These are phyloP conservation scores for Micrastur ruficollis DNA, from an alignment of 2,797 vertebrate genomes.

Conservation along the genomic window DNA sequence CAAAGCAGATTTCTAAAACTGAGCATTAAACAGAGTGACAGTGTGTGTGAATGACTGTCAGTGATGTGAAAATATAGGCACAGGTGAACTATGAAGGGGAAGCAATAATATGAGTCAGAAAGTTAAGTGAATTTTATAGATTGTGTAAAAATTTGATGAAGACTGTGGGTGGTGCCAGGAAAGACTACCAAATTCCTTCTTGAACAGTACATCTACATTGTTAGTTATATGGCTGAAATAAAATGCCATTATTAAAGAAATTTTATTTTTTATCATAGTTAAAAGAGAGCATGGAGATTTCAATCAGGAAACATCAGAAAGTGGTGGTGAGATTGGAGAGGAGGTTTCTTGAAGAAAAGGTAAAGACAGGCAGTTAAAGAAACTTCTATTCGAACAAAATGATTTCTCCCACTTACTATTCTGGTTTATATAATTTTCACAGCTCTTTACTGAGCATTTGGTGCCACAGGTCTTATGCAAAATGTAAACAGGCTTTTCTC, in stretches of 20 bases:
- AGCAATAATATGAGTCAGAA: background rate
- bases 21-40: background rate
- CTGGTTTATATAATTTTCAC: background rate
- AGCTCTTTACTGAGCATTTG: background rate
- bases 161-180: background rate
- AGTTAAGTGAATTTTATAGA: background rate
- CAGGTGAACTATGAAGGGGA: background rate
- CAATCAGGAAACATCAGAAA: slow-evolving; percentile 79
- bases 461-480: background rate
- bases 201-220: background rate
- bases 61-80: background rate
- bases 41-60: background rate
- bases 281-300: slow-evolving; percentile 75
- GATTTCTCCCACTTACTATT: background rate
- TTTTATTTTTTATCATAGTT: slow-evolving; percentile 68
- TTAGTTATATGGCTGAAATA: background rate
- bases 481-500: background rate
- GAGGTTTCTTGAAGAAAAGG: slow-evolving; percentile 86
- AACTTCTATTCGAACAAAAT: background rate
- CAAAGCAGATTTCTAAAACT: background rate
- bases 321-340: slow-evolving; percentile 77
- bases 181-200: background rate
- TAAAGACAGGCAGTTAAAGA: slow-evolving; percentile 44
- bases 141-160: background rate
- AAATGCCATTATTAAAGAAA: background rate